Conservation (phyloP, 2,113 vertebrate species). For the Xiphophorus couchianus region DNA sequence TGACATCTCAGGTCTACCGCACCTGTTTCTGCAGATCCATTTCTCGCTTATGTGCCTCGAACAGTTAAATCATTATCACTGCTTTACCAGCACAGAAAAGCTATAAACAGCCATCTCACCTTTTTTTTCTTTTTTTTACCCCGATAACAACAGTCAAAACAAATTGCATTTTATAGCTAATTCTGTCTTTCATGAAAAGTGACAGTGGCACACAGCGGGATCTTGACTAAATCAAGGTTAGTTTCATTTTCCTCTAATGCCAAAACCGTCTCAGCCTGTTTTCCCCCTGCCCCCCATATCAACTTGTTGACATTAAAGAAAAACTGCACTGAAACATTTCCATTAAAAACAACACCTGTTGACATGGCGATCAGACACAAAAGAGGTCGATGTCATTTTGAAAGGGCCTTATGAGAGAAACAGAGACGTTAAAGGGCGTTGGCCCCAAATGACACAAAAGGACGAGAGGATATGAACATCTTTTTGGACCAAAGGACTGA, state of each 20-base stretch:
- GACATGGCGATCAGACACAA: constrained; percentile 72
- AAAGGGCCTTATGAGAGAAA: constrained; percentile 68
- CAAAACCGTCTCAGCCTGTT: constrained; percentile 32
- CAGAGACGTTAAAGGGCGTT: constrained; percentile 71
- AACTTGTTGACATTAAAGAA: constrained; percentile 62
- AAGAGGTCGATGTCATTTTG: constrained; percentile 60
- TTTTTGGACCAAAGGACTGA: constrained; percentile 56
- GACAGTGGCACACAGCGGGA: neutral
- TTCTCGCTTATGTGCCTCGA: constrained; percentile 4
- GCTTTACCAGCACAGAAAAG: neutral
- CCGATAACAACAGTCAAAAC: neutral
- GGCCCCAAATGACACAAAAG: constrained; percentile 73
- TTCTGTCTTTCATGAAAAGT: constrained; percentile 1
- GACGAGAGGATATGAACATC: constrained; percentile 62
- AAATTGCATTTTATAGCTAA: neutral
- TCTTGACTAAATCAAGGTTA: neutral
- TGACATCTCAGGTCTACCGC: neutral
- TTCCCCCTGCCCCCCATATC: constrained; percentile 32
- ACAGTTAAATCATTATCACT: constrained; percentile 25
- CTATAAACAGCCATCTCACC: constrained; percentile 15
- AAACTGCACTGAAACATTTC: constrained; percentile 52
- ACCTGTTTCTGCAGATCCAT: constrained; percentile 1
- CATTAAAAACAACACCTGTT: constrained; percentile 69
- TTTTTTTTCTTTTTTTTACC: neutral
- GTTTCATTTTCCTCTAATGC: constrained; percentile 1